These are phyloP conservation scores for Mus minutoides DNA, from an alignment of 2,797 vertebrate genomes.

Conservation along the genomic window DNA sequence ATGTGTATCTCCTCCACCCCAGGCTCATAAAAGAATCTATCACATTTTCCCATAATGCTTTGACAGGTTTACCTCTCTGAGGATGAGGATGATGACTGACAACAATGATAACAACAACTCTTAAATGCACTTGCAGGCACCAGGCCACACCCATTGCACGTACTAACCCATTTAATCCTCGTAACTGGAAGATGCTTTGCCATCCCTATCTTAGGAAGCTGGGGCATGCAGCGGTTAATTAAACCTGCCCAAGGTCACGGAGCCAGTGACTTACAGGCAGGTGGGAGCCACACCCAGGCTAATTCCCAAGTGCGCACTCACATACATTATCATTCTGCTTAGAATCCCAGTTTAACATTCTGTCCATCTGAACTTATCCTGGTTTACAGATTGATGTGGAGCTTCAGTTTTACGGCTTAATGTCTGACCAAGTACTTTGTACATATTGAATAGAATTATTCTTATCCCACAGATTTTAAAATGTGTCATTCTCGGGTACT, in stretches of 20 bases:
- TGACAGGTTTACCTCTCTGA: not conserved
- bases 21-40: conserved; percentile 1
- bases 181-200: not conserved
- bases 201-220: not conserved
- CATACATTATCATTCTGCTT: not conserved
- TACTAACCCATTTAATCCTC: not conserved
- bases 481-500: conserved; percentile 25
- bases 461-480: conserved; percentile 55
- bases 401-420: not conserved
- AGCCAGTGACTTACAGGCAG: not conserved
- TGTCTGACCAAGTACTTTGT: conserved; percentile 6
- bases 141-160: not conserved
- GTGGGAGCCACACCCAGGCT: not conserved
- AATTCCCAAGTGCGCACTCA: not conserved
- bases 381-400: not conserved
- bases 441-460: conserved; percentile 30
- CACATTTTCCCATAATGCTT: not conserved
- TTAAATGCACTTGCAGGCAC: not conserved
- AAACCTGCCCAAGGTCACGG: not conserved
- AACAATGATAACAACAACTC: not conserved
- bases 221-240: not conserved
- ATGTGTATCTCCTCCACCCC: not conserved
- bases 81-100: not conserved
- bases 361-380: conserved; percentile 26
- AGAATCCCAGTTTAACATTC: conserved; percentile 29